Conservation (phyloP, 2,113 vertebrate genomes). For the Dasypus novemcinctus region DNA sequence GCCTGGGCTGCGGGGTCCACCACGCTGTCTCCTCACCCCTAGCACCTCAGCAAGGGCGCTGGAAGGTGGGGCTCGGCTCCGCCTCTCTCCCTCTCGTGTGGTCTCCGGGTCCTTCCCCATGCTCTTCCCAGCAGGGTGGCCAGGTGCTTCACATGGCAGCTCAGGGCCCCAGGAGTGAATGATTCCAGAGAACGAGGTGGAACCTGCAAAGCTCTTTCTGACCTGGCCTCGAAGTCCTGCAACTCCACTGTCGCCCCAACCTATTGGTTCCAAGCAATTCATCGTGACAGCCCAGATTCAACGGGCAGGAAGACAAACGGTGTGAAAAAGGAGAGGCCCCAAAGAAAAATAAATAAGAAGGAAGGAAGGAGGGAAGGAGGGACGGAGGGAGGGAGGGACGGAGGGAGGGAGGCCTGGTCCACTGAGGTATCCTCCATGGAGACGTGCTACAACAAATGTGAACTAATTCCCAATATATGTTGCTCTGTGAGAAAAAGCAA, state of each 20-base stretch:
- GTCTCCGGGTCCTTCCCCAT: neutral
- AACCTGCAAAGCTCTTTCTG: neutral
- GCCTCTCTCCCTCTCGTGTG: neutral
- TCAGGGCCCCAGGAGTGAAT: too few species aligned
- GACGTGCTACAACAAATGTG: neutral
- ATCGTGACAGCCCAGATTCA: neutral
- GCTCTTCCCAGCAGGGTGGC: neutral
- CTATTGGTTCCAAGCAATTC: neutral
- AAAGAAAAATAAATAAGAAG: too few species aligned
- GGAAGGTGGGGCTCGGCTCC: too few species aligned
- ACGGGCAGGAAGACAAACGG: neutral
- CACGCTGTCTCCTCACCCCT: neutral
- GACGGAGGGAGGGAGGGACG: too few species aligned
- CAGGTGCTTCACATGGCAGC: neutral
- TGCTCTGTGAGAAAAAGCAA: neutral
- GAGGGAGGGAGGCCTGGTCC: neutral
- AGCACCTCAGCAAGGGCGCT: neutral
- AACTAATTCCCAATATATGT: neutral
- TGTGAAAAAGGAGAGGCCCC: neutral
- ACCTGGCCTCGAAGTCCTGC: neutral
- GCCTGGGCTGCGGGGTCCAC: neutral
- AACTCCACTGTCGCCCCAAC: too few species aligned
- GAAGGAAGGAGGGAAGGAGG: too few species aligned
- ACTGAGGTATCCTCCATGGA: neutral
- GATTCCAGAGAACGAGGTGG: neutral